Evolutionary conservation across 1,140 invertebrate genomes (phyloP), one percentile per base, ranked within the genome.

Genomic region (Ruditapes philippinarum): DNA sequence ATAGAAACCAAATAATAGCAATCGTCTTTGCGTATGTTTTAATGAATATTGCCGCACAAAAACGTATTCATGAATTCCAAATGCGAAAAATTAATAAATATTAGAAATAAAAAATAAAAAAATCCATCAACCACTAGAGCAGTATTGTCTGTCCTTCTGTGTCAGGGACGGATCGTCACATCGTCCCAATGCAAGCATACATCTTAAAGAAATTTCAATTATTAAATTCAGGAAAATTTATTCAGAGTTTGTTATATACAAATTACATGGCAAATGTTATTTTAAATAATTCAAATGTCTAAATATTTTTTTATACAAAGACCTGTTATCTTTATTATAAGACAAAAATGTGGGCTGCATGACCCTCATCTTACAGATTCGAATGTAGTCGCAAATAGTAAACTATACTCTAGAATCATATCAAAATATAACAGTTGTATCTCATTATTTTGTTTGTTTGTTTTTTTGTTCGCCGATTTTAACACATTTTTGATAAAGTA

Each of bases 131-230:
- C n/a, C n/a, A n/a, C n/a, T n/a, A n/a, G n/a, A n/a, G n/a, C n/a
- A n/a, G n/a, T n/a, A n/a, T n/a, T n/a, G n/a, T n/a, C 42, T 7
- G 25, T 62, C 57, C 25, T 62, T 62, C 57, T 38, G 65, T 38
- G 33, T 70, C 31, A 70, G 28, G 25, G 31, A 40, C 17, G 65
- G 65, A 28, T 70, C 25, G 19, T 70, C 31, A 38, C 65, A 70
- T 12, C 65, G 31, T 7, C 65, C 65, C 5, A 70, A 42, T 2
- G 65, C 65, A 70, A 70, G 65, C 65, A 70, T 70, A n/a, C 65
- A 70, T 5, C 65, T 70, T 11, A 12, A 70, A 70, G 19, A 38
- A 70, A 28, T n/a, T n/a, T 62, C 0, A 28, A 12, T 19, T n/a
- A 31, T 22, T 42, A 38, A 17, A 38, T 3, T 17, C 9, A 19